Conservation (phyloP, 2,888 invertebrate species). For the Tenodera sinensis region DNA sequence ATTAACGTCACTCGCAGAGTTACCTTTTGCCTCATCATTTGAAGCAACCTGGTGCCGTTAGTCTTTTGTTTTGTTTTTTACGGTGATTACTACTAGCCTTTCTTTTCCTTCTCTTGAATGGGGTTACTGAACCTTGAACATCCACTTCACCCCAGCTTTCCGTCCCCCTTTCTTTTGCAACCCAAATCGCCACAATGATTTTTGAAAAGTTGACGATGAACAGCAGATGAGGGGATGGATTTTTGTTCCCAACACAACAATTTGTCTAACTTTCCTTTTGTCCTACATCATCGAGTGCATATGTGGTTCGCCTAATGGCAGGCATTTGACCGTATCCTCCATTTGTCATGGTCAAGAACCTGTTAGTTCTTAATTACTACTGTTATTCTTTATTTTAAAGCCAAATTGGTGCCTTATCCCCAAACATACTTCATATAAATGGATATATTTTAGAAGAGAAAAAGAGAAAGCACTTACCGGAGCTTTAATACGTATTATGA, state of each 20-base stretch:
- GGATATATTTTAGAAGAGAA: too few relatives aligned
- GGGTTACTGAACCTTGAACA: constrained; percentile 14
- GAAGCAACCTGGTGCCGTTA: neutral
- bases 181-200: constrained; percentile 10
- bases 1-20: neutral
- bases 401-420: too few relatives aligned
- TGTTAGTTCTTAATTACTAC: too few relatives aligned
- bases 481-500: too few relatives aligned
- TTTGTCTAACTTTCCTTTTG: neutral
- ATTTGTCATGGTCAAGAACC: too few relatives aligned
- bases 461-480: too few relatives aligned
- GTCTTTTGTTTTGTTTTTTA: neutral
- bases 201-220: neutral
- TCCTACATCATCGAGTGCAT: neutral
- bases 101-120: neutral
- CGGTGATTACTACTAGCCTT: neutral
- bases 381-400: too few relatives aligned
- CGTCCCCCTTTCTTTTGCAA: neutral
- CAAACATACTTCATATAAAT: too few relatives aligned
- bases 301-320: neutral
- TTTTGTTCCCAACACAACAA: neutral
- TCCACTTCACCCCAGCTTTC: neutral
- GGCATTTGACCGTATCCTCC: neutral
- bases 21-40: neutral
- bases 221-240: constrained; percentile 13